These are phyloP conservation scores for Clytia hemisphaerica DNA, from an alignment of 30 jellyfish, hydroid and myxozoan genomes.

Conservation along the genomic window DNA sequence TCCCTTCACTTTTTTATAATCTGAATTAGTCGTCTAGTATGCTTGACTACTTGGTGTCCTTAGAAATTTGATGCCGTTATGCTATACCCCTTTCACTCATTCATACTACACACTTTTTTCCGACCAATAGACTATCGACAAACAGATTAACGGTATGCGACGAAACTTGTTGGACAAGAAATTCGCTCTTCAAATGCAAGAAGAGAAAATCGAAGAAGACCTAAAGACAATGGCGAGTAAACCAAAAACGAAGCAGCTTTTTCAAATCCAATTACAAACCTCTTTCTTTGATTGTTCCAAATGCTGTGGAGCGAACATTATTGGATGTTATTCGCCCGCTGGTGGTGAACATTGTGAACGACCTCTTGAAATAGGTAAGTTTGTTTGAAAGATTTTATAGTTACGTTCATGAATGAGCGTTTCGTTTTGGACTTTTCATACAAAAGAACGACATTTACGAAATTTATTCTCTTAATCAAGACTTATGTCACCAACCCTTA, in stretches of 20 bases:
- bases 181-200: slow-evolving; percentile 35
- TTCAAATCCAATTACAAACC: slow-evolving; percentile 19
- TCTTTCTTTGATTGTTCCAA: slow-evolving; percentile 56
- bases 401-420: no score
- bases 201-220: slow-evolving; percentile 54
- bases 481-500: no score
- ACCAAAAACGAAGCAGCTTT: slow-evolving; percentile 28
- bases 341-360: slow-evolving; percentile 73
- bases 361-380: slow-evolving; percentile 70
- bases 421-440: no score
- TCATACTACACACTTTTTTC: background rate
- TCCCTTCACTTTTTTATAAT: no score
- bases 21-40: no score
- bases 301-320: slow-evolving; percentile 66
- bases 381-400: no score
- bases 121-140: slow-evolving; percentile 38
- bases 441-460: no score
- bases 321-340: slow-evolving; percentile 75
- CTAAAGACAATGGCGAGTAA: slow-evolving; percentile 38
- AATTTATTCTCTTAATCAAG: no score
- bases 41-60: no score
- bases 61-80: no score
- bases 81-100: no score
- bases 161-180: slow-evolving; percentile 38
- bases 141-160: slow-evolving; percentile 15